Percentiles rank a stretch among this genome's conserved stretches.
Evolutionary conservation across 2,888 invertebrate genomes (phyloP).

Genomic region (Erebia aethiops): DNA sequence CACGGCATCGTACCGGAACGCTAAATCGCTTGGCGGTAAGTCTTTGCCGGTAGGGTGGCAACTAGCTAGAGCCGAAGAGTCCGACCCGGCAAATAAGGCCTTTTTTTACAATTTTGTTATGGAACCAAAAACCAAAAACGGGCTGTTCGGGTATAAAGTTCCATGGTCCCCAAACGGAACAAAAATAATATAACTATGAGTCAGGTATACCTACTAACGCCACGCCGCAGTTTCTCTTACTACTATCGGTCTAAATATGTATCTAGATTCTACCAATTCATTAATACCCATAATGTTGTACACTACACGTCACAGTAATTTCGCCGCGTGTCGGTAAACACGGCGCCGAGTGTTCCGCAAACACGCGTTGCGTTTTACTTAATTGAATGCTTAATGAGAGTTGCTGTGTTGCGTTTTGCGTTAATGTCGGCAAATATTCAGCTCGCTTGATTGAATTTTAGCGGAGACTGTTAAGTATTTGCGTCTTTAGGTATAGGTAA

Average conservation of each 20-base stretch:
- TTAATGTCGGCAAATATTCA: constrained; percentile 46
- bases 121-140: no score
- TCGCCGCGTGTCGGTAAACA: constrained; percentile 54
- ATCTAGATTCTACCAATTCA: not conserved
- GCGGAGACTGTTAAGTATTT: not conserved
- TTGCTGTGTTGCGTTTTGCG: constrained; percentile 43
- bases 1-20: no score
- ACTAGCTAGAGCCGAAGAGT: no score
- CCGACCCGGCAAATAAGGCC: no score
- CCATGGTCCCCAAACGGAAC: no score
- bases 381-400: constrained; percentile 74
- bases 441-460: constrained; percentile 46
- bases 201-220: no score
- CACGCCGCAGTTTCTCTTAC: no score
- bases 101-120: no score
- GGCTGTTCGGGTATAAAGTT: no score
- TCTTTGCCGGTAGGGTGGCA: no score
- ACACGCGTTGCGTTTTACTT: constrained; percentile 70
- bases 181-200: no score
- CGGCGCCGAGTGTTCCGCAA: constrained; percentile 62
- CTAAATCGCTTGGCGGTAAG: no score
- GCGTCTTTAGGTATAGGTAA: constrained; percentile 16
- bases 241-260: not conserved
- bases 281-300: not conserved
- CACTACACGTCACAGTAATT: constrained; percentile 16